Conservation (phyloP, 2,888 invertebrate genomes). For the Julus scanicus region DNA sequence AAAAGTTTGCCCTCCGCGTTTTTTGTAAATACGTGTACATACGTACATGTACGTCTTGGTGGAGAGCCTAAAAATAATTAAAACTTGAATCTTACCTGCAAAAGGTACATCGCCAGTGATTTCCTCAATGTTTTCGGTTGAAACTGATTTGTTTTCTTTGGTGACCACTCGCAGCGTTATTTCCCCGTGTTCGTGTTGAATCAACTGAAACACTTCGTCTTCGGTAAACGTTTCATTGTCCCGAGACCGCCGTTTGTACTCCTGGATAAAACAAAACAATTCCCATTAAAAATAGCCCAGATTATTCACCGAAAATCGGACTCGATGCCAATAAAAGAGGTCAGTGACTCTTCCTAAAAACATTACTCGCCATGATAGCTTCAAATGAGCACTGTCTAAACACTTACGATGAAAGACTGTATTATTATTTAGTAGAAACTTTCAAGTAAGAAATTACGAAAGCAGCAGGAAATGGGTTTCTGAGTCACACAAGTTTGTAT, state of each 20-base stretch:
- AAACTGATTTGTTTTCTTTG: constrained; percentile 74
- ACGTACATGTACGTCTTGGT: too few relatives aligned
- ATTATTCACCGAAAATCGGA: background rate
- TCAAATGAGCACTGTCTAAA: background rate
- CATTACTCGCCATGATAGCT: background rate
- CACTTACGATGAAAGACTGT: background rate
- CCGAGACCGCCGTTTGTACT: constrained; percentile 84
- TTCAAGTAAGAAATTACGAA: background rate
- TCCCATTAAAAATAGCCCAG: background rate
- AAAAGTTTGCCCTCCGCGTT: too few relatives aligned
- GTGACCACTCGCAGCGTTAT: constrained; percentile 49
- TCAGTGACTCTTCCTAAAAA: background rate
- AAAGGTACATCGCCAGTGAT: constrained; percentile 80
- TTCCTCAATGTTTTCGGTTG: constrained; percentile 74
- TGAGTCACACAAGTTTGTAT: background rate
- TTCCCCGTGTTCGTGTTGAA: constrained; percentile 43
- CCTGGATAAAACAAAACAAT: constrained; percentile 70
- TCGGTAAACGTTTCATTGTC: constrained; percentile 86
- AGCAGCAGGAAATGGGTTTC: background rate
- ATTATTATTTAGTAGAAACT: background rate
- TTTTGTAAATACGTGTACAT: too few relatives aligned
- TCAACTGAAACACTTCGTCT: constrained; percentile 60
- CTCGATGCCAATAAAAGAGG: background rate
- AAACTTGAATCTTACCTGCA: constrained; percentile 73
- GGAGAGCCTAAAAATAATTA: too few relatives aligned